Base-by-base conservation (phyloP, 2,113 vertebrate genomes). In the Narcine bancroftii region DNA sequence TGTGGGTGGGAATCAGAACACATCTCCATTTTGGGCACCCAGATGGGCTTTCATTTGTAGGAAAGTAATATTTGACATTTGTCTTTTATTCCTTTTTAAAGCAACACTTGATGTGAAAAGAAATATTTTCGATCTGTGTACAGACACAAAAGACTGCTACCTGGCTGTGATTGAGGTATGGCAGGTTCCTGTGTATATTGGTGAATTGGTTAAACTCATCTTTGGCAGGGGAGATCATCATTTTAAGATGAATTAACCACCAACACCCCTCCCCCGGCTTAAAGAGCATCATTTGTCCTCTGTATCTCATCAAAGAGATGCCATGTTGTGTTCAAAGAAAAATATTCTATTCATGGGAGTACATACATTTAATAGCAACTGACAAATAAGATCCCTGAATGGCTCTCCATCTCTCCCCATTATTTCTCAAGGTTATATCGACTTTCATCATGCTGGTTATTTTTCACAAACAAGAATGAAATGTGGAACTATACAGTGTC, bases 81-180 rank as follows among this genome's bases (percentile, higher is more conserved):
- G 92, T 79, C 56, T 45, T 66, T 65, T 0, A 0, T 73, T 92
- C 2, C 39, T 91, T 63, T 93, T 95, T 94, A 95, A 81, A 99
- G 99, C 98, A 56, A 99, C 99, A 81, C 99, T 99, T 94, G 98
- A 99, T 92, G 98, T 99, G 92, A 99, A 99, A 95, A 95, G 98
- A 94, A 99, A 99, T 93, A 99, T 99, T 94, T 99, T 99, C 95
- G 98, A 99, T 94, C 94, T 99, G 76, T 99, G 99, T 95, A 99
- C 99, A n/a, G 98, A 99, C 94, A 98, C 98, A 92, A 99, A 99
- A 95, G 99, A 99, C 95, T 99, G 98, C 95, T 99, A 99, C 93
- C 96, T 99, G 89, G 99, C 99, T 93, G 99, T 99, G 89, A 99
- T 99, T 93, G 99, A 99, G 98, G 99, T 99, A 96, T 95, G 87